phyloP scores from a whole-genome alignment of 2,113 vertebrate species.

The Carassius carassius region DNA sequence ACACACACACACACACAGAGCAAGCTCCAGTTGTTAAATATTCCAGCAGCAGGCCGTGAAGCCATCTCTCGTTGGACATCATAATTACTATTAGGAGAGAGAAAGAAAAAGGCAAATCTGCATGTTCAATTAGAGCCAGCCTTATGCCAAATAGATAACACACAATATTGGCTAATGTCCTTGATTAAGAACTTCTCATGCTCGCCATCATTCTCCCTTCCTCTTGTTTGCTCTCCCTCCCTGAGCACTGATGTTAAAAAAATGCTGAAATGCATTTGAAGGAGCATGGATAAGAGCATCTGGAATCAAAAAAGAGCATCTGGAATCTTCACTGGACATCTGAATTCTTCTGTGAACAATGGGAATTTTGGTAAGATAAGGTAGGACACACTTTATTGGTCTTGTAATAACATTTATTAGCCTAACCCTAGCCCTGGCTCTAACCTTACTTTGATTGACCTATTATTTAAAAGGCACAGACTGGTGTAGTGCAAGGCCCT shows the following conservation, averaged over 20 bases:
- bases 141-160: constrained; percentile 72
- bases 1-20: constrained; percentile 2
- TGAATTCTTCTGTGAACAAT: no score
- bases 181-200: constrained; percentile 68
- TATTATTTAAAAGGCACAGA: not conserved
- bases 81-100: constrained; percentile 74
- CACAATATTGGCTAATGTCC: constrained; percentile 68
- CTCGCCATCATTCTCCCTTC: not conserved
- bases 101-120: constrained; percentile 69
- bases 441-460: not conserved
- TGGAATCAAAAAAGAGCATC: not conserved
- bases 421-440: not conserved
- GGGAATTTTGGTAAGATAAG: not conserved
- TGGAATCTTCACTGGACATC: no score
- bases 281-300: not conserved
- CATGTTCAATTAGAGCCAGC: constrained; percentile 73
- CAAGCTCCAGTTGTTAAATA: constrained; percentile 64
- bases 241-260: not conserved
- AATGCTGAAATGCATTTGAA: not conserved
- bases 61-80: constrained; percentile 69
- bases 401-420: not conserved
- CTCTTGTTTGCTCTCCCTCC: not conserved
- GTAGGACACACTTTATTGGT: not conserved
- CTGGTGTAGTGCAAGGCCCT: not conserved
- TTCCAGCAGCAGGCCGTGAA: constrained; percentile 60